A percentile compares a stretch with the other conserved stretches of the same genome.
Evolutionary conservation across 2,113 vertebrate genomes (phyloP).

Genomic region (Acrocephalus kingi): DNA sequence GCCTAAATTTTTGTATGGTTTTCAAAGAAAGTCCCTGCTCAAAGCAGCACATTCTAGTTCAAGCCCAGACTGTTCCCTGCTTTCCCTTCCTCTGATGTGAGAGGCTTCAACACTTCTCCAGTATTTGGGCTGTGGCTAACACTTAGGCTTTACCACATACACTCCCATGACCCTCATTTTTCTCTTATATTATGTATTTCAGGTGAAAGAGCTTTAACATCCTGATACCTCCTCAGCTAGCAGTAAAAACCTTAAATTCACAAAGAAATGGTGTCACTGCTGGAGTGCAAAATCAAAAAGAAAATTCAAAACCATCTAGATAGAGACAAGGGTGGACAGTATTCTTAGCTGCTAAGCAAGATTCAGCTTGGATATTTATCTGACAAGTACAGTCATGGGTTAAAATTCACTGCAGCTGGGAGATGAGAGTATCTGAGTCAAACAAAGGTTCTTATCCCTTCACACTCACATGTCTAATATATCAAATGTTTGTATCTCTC

Average conservation of each 20-base stretch:
- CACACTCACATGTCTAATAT: not conserved
- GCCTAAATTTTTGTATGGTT: conserved; percentile 7
- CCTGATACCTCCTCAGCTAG: not conserved
- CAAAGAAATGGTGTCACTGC: not conserved
- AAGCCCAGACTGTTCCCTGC: conserved; percentile 25
- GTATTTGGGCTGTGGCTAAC: not conserved
- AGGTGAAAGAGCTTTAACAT: not conserved
- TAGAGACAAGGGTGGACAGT: not conserved
- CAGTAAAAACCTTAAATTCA: not conserved
- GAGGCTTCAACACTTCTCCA: not conserved
- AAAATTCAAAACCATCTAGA: not conserved
- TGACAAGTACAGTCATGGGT: not conserved
- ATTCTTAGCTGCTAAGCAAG: not conserved
- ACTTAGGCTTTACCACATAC: not conserved
- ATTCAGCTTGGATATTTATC: not conserved
- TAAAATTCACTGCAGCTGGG: not conserved
- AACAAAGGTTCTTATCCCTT: not conserved
- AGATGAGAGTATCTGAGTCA: not conserved
- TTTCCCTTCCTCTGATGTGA: not conserved
- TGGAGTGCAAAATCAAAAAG: not conserved
- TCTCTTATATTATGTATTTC: not conserved
- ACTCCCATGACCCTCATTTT: not conserved
- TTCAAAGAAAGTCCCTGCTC: conserved; percentile 58
- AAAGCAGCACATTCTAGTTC: conserved; percentile 54
- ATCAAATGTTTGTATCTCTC: not conserved